Conservation (phyloP, 2,888 invertebrate species). For the Lumbricus terrestris region DNA sequence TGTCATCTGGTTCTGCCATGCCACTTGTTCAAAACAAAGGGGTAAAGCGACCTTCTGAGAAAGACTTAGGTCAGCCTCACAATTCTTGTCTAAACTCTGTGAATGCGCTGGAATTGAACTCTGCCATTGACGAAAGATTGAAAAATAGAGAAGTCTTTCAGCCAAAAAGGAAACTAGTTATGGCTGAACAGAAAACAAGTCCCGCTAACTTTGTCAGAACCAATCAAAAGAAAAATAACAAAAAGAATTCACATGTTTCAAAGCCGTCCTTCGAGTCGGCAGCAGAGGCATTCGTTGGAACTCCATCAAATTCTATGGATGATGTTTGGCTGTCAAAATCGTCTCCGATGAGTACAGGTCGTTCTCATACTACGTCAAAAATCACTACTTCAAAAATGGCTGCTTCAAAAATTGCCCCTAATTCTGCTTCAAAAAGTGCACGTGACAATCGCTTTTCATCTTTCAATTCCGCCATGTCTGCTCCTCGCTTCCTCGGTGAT, state of each 20-base stretch:
- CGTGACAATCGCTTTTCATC: not conserved
- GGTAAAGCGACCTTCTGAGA: not conserved
- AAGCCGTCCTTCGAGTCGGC: not conserved
- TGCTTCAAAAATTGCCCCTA: not conserved
- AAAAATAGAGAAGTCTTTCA: not conserved
- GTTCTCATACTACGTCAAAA: not conserved
- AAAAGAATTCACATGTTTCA: not conserved
- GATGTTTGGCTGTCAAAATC: constrained; percentile 11
- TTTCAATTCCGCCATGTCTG: not conserved
- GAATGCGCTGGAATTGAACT: not conserved
- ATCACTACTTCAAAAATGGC: not conserved
- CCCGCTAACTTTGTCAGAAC: not conserved
- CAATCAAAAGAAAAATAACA: not conserved
- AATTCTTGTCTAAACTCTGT: not conserved
- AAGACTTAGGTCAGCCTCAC: not conserved
- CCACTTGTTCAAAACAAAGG: not conserved
- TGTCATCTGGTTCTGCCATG: not conserved
- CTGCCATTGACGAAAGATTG: not conserved
- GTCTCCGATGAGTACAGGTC: not conserved
- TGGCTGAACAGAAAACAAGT: not conserved
- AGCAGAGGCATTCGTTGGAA: not conserved
- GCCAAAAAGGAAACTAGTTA: not conserved
- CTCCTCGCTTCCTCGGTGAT: not conserved
- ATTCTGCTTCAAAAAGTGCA: not conserved
- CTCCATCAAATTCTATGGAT: not conserved